Evolutionary conservation across 92 coral and sea anemone species (phyloP), one percentile per base, ranked within the genome.

Genomic region (Galaxea fascicularis): DNA sequence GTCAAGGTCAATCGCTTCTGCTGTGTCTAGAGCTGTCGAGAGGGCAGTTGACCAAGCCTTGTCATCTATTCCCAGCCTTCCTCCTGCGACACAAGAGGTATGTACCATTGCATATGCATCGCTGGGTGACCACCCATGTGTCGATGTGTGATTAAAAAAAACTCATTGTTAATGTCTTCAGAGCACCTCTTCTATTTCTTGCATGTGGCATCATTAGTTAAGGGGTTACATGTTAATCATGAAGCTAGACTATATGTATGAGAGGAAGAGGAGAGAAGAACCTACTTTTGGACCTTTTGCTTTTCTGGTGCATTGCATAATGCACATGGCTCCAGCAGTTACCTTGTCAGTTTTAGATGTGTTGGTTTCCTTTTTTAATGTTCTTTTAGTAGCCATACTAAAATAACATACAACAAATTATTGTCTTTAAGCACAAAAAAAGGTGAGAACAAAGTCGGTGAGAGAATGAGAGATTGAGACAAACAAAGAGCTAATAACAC

Each of bases 391-490:
- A 70, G 69, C 69, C 69, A 54, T 54, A 54, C 69, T 22, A 64
- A 64, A 64, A 64, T 64, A 64, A 64, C 39, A 28, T 64, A 64
- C 69, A 24, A n/a, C 44, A 2, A 64, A 64, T 21, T 39, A 64
- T 64, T 64, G 69, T 64, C 26, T 64, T 16, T 64, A 64, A 25
- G 25, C 69, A 64, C 69, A 64, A 64, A 64, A 16, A 41, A 13
- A 39, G 29, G 75, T 56, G 56, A 70, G 26, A 70, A 70, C 54
- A 70, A 7, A 70, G 53, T 70, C 8, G 3, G 75, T 70, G 14
- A 41, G 56, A 70, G 53, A 70, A 70, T 52, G 39, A 70, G 54
- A 70, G 75, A 70, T 70, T 56, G 75, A 70, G 75, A 70, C 75
- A 70, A 70, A 70, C 75, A 70, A 70, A 45, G 75, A 13, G 75